A percentile compares a stretch with the other conserved stretches of the same genome.
These are phyloP conservation scores for Muscicapa comitata DNA, from an alignment of 2,797 vertebrate species.

Conservation along the genomic window DNA sequence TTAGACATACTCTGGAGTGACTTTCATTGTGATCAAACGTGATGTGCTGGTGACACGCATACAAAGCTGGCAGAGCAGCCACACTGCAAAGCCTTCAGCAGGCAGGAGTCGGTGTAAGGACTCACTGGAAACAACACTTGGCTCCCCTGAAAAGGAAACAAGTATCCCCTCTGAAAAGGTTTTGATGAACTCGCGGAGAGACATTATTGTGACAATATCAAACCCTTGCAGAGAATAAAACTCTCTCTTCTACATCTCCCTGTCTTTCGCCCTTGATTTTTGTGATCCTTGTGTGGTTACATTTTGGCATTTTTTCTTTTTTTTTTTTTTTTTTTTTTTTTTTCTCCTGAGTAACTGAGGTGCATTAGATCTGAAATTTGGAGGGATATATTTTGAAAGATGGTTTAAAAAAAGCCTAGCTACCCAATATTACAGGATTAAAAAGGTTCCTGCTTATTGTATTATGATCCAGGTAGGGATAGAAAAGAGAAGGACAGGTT, in stretches of 20 bases:
- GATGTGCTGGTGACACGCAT: neutral
- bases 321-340: neutral
- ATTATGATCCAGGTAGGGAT: neutral
- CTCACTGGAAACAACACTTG: neutral
- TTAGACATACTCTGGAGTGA: neutral
- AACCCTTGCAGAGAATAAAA: neutral
- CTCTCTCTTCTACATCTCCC: neutral
- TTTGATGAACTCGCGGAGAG: neutral
- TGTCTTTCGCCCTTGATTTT: neutral
- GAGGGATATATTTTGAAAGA: neutral
- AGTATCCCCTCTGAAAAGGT: neutral
- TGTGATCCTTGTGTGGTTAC: neutral
- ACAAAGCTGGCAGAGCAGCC: neutral
- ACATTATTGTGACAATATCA: neutral
- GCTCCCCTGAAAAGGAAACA: neutral
- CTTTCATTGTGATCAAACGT: slow-evolving; percentile 27
- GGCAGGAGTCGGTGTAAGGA: fast-evolving
- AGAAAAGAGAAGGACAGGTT: neutral
- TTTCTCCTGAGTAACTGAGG: neutral
- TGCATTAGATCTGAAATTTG: neutral
- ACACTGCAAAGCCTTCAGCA: neutral
- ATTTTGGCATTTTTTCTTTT: neutral
- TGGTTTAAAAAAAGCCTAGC: neutral
- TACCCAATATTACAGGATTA: neutral
- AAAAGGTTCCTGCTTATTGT: neutral